Evolutionary conservation across 2,888 invertebrate species (phyloP).

Genomic region (Adelphocoris suturalis): DNA sequence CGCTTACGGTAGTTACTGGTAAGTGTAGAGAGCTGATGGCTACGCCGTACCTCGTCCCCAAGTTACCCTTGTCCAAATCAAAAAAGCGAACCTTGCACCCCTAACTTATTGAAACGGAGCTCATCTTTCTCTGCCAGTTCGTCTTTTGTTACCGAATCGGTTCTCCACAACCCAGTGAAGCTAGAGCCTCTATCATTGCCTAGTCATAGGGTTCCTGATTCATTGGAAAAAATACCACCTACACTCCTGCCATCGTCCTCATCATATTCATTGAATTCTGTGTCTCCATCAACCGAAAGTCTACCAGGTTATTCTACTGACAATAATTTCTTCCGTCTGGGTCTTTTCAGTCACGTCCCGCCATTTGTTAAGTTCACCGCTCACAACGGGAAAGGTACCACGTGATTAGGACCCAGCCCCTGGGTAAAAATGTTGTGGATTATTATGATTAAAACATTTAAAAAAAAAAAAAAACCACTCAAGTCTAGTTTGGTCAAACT

Average conservation of each 20-base stretch:
- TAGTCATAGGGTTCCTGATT: background rate
- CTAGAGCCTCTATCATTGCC: constrained; percentile 31
- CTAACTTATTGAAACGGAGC: constrained; percentile 37
- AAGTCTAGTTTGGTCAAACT: no score
- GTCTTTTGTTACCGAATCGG: background rate
- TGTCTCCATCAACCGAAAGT: constrained; percentile 49
- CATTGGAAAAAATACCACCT: background rate
- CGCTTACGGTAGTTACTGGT: constrained; percentile 24
- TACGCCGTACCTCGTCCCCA: constrained; percentile 74
- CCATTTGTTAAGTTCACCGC: constrained; percentile 90
- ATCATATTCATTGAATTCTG: constrained; percentile 10
- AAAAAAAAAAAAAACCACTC: no score
- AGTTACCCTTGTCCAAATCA: constrained; percentile 66
- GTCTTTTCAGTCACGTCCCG: constrained; percentile 88
- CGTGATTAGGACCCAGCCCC: no score
- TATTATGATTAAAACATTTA: no score
- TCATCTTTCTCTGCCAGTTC: constrained; percentile 52
- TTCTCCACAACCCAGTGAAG: constrained; percentile 31
- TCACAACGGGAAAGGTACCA: constrained; percentile 84
- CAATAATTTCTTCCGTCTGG: constrained; percentile 78
- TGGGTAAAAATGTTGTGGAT: no score
- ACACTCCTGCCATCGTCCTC: background rate
- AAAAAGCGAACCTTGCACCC: constrained; percentile 68
- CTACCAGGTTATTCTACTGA: background rate
- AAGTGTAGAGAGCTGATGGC: constrained; percentile 72